Percentiles rank a stretch among this genome's conserved stretches.
phyloP scores from a whole-genome alignment of 2,888 invertebrate species.

The Chalcis sispes region DNA sequence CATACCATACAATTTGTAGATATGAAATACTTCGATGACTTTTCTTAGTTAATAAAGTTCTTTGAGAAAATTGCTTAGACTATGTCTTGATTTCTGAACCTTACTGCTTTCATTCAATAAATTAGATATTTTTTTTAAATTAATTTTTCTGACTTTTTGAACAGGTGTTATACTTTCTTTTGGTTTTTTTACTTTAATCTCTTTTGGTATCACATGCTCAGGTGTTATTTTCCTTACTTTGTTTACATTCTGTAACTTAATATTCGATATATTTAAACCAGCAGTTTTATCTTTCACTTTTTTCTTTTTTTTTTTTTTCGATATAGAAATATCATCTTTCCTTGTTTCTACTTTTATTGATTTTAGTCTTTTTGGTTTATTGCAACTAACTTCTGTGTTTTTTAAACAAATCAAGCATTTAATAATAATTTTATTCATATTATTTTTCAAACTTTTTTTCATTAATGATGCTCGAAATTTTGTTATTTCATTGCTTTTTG shows the following conservation, averaged over 20 bases:
- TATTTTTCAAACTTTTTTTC: slow-evolving; percentile 65
- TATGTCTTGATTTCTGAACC: slow-evolving; percentile 60
- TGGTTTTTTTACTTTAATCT: slow-evolving; percentile 38
- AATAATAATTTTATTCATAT: slow-evolving; percentile 65
- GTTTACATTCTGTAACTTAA: slow-evolving; percentile 18
- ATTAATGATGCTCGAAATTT: slow-evolving; percentile 61
- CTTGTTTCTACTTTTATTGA: slow-evolving; percentile 12
- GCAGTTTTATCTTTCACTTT: slow-evolving; percentile 75
- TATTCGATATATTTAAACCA: slow-evolving; percentile 71
- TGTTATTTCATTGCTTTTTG: slow-evolving; percentile 57
- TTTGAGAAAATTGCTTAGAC: slow-evolving; percentile 68
- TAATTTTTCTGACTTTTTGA: slow-evolving; percentile 65
- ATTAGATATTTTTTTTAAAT: slow-evolving; percentile 66
- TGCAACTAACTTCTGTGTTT: slow-evolving; percentile 61
- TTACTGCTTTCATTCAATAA: slow-evolving; percentile 62
- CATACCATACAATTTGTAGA: slow-evolving; percentile 57
- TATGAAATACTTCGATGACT: slow-evolving; percentile 43
- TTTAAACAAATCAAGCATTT: slow-evolving; percentile 68
- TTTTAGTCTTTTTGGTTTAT: slow-evolving; percentile 65
- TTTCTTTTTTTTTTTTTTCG: slow-evolving; percentile 66
- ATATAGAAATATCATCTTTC: slow-evolving; percentile 16
- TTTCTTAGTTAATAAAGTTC: slow-evolving; percentile 63
- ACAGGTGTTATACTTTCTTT: slow-evolving; percentile 58
- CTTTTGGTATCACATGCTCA: slow-evolving; percentile 19
- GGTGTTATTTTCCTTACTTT: slow-evolving; percentile 33